Conservation (phyloP, 2,797 vertebrate species). For the Sebastes itinus region DNA sequence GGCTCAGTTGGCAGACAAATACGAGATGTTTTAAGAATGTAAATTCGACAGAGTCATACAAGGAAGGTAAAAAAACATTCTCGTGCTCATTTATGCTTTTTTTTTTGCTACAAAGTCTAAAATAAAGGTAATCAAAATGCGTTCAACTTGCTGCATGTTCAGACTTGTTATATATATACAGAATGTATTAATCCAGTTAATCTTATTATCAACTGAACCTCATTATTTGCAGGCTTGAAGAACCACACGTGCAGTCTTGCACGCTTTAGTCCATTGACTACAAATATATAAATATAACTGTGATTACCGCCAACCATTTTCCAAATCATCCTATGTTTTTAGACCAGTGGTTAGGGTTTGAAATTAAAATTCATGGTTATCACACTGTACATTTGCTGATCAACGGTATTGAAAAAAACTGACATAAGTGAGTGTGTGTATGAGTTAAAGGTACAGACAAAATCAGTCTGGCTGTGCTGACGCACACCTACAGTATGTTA, state of each 20-base stretch:
- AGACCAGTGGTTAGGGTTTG: background rate
- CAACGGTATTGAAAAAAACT: too few relatives aligned
- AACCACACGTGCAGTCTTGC: background rate
- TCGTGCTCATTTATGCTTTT: background rate
- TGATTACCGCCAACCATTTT: background rate
- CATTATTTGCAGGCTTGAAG: background rate
- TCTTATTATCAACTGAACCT: background rate
- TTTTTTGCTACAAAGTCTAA: background rate
- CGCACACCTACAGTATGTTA: too few relatives aligned
- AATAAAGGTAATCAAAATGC: background rate
- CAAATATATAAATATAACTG: background rate
- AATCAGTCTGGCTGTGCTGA: too few relatives aligned
- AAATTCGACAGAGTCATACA: slow-evolving; percentile 21
- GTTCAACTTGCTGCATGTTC: background rate
- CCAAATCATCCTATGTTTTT: background rate
- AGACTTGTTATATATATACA: background rate
- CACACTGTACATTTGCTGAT: too few relatives aligned
- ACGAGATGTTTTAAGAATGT: slow-evolving; percentile 22
- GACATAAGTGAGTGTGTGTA: too few relatives aligned
- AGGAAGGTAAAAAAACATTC: background rate
- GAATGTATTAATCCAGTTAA: accelerated
- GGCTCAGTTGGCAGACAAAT: slow-evolving; percentile 57
- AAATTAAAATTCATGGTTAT: too few relatives aligned
- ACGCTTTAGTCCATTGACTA: background rate
- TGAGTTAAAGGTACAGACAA: too few relatives aligned